Percentiles rank a stretch among this genome's conserved stretches.
phyloP scores from a whole-genome alignment of 2,113 vertebrate genomes.

The Oreocharis arfaki region DNA sequence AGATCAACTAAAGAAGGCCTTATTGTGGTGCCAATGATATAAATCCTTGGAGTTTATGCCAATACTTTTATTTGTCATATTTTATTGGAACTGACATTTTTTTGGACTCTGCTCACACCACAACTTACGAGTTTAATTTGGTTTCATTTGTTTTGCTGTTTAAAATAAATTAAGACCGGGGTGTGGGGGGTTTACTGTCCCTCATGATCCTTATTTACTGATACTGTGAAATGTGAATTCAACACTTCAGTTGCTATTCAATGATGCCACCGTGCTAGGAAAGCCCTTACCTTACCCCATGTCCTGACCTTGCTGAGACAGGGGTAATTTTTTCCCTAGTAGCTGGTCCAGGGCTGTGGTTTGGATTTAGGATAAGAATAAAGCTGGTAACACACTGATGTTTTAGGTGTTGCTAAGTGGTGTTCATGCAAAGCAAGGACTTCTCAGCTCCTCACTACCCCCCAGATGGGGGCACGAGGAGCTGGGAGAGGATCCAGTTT shows the following conservation, averaged over 20 bases:
- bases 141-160: constrained; percentile 46
- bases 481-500: background rate
- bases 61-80: constrained; percentile 12
- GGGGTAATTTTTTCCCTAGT: background rate
- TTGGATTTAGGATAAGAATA: background rate
- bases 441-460: background rate
- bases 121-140: constrained; percentile 18
- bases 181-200: background rate
- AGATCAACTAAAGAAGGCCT: background rate
- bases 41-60: background rate
- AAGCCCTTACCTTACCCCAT: background rate
- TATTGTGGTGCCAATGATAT: constrained; percentile 1
- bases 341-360: background rate
- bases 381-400: background rate
- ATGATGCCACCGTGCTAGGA: background rate
- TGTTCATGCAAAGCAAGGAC: no score
- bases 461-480: background rate
- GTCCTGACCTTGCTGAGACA: background rate
- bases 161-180: constrained; percentile 28
- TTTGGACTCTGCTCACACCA: background rate
- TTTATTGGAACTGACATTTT: constrained; percentile 37
- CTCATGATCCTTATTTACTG: background rate
- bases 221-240: background rate
- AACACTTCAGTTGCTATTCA: background rate
- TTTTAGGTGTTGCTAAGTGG: background rate